Conservation (phyloP, 2,888 invertebrate species). For the Drosophila melanosoma region DNA sequence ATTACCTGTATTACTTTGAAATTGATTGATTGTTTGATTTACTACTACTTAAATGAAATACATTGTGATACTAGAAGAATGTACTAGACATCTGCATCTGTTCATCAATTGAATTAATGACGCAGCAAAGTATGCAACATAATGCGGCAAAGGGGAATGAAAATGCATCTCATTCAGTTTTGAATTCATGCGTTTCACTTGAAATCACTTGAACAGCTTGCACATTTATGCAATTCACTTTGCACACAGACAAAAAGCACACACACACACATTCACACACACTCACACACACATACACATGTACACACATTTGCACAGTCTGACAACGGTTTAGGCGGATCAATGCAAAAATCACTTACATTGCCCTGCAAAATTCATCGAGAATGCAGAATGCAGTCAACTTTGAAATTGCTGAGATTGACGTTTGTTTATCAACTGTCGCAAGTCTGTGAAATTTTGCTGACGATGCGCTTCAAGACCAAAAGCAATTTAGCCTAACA, state of each 20-base stretch:
- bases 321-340: constrained; percentile 59
- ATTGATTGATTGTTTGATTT: constrained; percentile 16
- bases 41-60: constrained; percentile 3
- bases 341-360: constrained; percentile 64
- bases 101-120: constrained; percentile 69
- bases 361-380: constrained; percentile 40
- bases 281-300: constrained; percentile 13
- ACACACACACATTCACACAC: not conserved
- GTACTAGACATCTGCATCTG: constrained; percentile 33
- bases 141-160: constrained; percentile 27
- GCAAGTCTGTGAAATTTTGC: constrained; percentile 44
- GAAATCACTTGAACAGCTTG: constrained; percentile 71
- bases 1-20: constrained; percentile 20
- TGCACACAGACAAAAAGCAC: constrained; percentile 31
- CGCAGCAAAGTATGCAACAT: constrained; percentile 65
- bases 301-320: constrained; percentile 13
- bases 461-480: constrained; percentile 46
- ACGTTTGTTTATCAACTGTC: constrained; percentile 61
- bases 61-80: constrained; percentile 4
- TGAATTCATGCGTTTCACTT: constrained; percentile 52
- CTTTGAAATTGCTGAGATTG: constrained; percentile 70
- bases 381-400: constrained; percentile 57
- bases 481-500: constrained; percentile 47
- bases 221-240: constrained; percentile 73
- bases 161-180: constrained; percentile 47